phyloP scores from a whole-genome alignment of 2,797 vertebrate genomes.

The Lycodopsis pacificus region DNA sequence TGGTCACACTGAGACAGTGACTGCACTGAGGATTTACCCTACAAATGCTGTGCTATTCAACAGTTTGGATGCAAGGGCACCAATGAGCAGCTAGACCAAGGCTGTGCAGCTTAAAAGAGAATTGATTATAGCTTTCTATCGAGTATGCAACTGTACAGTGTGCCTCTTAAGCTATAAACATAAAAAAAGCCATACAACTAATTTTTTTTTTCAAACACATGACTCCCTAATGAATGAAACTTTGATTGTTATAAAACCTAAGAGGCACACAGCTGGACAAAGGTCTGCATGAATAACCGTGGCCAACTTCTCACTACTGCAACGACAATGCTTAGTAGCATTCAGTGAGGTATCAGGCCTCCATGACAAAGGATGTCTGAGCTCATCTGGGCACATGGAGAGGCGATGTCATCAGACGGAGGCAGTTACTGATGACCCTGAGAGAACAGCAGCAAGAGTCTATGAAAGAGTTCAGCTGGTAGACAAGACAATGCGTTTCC shows the following conservation, averaged over 20 bases:
- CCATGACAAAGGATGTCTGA: conserved; percentile 22
- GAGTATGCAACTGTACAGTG: conserved; percentile 25
- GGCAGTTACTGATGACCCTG: conserved; percentile 42
- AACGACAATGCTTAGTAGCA: conserved; percentile 10
- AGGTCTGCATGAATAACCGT: conserved; percentile 25
- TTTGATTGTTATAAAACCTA: conserved; percentile 20
- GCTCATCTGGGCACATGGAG: conserved; percentile 32
- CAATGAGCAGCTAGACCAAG: conserved; percentile 34
- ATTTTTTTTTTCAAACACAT: conserved; percentile 6
- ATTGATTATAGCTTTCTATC: conserved; percentile 35
- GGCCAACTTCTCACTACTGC: conserved; percentile 6
- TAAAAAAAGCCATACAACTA: not conserved
- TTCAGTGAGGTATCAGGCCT: conserved; percentile 16
- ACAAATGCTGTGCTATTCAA: conserved; percentile 63
- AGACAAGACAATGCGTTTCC: conserved; percentile 69
- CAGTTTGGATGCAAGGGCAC: conserved; percentile 37
- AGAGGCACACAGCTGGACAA: conserved; percentile 26
- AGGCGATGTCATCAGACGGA: conserved; percentile 47
- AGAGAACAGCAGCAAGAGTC: conserved; percentile 42
- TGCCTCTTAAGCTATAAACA: conserved; percentile 17
- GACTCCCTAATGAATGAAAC: conserved; percentile 8
- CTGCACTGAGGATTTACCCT: conserved; percentile 63
- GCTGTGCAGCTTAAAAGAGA: conserved; percentile 34
- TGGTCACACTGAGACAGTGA: conserved; percentile 42
- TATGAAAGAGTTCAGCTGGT: conserved; percentile 59